Conservation (phyloP, 2,113 vertebrate genomes). For the Crypturellus undulatus region DNA sequence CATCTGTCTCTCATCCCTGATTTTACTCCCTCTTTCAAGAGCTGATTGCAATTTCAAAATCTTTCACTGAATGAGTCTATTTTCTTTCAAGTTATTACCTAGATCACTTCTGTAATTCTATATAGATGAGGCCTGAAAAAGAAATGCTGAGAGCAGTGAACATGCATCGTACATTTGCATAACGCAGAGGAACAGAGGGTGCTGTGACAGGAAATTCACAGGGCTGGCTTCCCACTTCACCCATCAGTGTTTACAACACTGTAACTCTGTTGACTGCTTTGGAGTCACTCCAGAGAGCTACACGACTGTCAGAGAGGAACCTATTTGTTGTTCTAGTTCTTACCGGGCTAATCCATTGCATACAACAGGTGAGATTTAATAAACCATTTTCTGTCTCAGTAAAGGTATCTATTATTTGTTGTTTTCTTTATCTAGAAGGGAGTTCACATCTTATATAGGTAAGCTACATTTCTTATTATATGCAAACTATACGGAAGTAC, state of each 20-base stretch:
- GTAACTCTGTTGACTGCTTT: background rate
- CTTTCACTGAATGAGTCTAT: constrained; percentile 56
- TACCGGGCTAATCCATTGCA: background rate
- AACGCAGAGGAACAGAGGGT: constrained; percentile 28
- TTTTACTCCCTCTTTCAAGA: constrained; percentile 43
- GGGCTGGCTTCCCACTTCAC: background rate
- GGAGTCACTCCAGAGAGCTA: background rate
- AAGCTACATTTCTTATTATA: background rate
- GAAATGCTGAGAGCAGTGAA: constrained; percentile 36
- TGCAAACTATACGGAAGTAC: background rate
- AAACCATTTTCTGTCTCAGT: background rate
- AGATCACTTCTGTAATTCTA: constrained; percentile 63
- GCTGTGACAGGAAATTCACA: constrained; percentile 9
- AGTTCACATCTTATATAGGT: background rate
- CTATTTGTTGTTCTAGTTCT: background rate
- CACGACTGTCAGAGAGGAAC: background rate
- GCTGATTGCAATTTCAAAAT: constrained; percentile 67
- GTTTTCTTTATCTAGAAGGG: background rate
- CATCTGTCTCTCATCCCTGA: constrained; percentile 61
- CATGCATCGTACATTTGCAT: background rate
- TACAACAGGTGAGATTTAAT: background rate
- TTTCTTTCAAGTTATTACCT: constrained; percentile 62
- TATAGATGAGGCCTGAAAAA: constrained; percentile 48
- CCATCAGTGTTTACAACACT: background rate
- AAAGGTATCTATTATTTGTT: background rate